Evolutionary conservation across 1,140 invertebrate species (phyloP), one percentile per base, ranked within the genome.

Genomic region (Tetramorium alpestre): DNA sequence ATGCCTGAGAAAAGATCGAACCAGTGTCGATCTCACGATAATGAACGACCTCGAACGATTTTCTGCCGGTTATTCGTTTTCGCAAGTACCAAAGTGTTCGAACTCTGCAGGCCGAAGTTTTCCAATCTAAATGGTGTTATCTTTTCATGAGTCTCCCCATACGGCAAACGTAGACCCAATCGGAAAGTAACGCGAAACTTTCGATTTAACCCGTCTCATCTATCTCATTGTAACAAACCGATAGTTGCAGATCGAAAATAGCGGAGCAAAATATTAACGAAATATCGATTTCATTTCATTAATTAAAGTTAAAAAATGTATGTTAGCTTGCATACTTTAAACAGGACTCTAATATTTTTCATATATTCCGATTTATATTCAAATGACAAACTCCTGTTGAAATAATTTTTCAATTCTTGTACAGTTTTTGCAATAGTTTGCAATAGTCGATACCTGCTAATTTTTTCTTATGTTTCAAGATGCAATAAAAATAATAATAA

Each of bases 41-140:
- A 70, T 58, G 38, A 82, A 82, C 58, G 78, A 82, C 41, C n/a
- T 33, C 38, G 25, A 11, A 44, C 65, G 51, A 82, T 72, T 72
- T 28, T 54, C 67, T 11, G 11, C 33, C n/a, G 25, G 28, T 80
- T 49, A 80, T 80, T 67, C 60, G 60, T 76, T 76, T 41, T n/a
- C 67, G 25, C 22, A 25, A 69, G 64, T 58, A 38, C 38, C 51
- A 25, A 22, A 70, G 25, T 25, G 49, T 6, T 56, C 18, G 11
- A 82, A 82, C 38, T 60, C 18, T 18, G 22, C 38, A 44, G 28
- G 11, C 13, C 28, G 2, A 82, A 82, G 67, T 82, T 82, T 82
- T 82, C 67, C 80, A 82, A 82, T 82, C 80, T 82, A 82, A 82
- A 25, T 54, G 80, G 69, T 60, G 80, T 82, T 82, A 82, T 82